Evolutionary conservation across 2,888 invertebrate species (phyloP).

Genomic region (Nezara viridula): DNA sequence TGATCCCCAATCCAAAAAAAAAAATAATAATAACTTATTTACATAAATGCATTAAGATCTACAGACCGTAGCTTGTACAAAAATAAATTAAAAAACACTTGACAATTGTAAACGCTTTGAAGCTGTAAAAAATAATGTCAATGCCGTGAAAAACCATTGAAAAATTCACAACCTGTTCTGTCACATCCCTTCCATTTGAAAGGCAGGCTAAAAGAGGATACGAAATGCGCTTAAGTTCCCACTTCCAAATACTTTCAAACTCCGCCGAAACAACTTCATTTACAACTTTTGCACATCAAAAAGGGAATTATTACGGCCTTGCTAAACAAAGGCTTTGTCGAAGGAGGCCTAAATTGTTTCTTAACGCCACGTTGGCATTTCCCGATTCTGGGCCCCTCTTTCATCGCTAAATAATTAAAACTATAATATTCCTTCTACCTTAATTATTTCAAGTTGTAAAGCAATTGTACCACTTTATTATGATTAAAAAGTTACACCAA

Average conservation of each 20-base stretch:
- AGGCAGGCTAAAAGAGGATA: background rate
- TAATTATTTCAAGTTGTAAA: too few species aligned
- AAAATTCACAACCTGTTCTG: background rate
- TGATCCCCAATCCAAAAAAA: too few species aligned
- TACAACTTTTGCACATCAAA: slow-evolving; percentile 39
- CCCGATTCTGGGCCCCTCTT: background rate
- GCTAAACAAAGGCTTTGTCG: slow-evolving; percentile 25
- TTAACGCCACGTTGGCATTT: background rate
- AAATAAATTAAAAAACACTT: too few species aligned
- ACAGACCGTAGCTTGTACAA: too few species aligned
- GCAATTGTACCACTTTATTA: too few species aligned
- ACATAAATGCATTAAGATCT: too few species aligned
- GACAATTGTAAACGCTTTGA: background rate
- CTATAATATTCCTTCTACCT: background rate
- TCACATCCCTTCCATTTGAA: background rate
- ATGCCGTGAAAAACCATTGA: background rate
- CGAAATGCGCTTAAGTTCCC: slow-evolving; percentile 22
- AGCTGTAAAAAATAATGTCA: background rate
- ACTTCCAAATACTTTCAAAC: background rate
- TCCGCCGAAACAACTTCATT: slow-evolving; percentile 26
- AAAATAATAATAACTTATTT: too few species aligned
- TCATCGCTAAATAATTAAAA: background rate
- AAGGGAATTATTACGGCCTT: slow-evolving; percentile 41
- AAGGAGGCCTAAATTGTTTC: slow-evolving; percentile 11
- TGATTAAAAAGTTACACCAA: too few species aligned